phyloP scores from a whole-genome alignment of 2,113 vertebrate genomes.

The Machaerirhynchus nigripectus region DNA sequence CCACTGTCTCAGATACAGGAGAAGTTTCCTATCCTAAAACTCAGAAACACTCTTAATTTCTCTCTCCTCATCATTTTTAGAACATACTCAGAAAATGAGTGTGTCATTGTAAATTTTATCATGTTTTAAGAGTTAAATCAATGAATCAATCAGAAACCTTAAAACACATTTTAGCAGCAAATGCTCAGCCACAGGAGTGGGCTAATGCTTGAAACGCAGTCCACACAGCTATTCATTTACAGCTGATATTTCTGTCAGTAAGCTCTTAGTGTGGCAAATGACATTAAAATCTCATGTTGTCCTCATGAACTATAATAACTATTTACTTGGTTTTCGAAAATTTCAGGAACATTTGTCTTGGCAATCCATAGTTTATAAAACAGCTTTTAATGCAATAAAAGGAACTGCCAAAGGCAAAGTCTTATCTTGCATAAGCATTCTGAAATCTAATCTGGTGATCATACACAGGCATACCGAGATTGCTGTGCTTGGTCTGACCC shows the following conservation, averaged over 20 bases:
- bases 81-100: background rate
- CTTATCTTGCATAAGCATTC: background rate
- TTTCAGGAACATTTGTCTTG: background rate
- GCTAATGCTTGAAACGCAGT: background rate
- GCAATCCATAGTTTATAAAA: background rate
- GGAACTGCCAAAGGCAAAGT: background rate
- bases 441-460: background rate
- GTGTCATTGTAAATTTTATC: background rate
- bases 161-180: background rate
- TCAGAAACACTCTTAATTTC: background rate
- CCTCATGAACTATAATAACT: background rate
- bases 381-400: background rate
- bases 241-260: background rate
- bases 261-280: background rate
- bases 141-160: background rate
- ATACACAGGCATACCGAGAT: background rate
- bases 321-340: background rate
- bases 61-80: background rate
- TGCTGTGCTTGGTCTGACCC: background rate
- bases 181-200: background rate
- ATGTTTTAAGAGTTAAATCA: background rate
- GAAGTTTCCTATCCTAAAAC: background rate
- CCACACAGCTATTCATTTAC: background rate
- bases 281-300: background rate
- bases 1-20: background rate